Evolutionary conservation across 2,888 invertebrate species (phyloP), one percentile per base, ranked within the genome.

Genomic region (Chymomyza fuscimana): DNA sequence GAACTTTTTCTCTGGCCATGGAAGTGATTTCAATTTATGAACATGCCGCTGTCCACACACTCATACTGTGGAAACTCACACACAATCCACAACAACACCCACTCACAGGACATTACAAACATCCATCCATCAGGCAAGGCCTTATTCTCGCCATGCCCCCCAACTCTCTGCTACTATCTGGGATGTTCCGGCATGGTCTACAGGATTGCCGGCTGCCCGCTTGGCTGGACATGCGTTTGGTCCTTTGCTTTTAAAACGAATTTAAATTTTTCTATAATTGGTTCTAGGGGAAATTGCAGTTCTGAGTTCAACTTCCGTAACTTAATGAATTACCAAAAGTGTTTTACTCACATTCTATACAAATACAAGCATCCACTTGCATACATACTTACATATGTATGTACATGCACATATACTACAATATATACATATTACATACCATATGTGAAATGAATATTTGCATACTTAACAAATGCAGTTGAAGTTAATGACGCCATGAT

Each of bases 271-370:
- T 90, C 90, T 89, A 84, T 90, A 90, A 90, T 90, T 91, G 91
- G 90, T 91, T 91, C 90, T 91, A 90, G 89, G 91, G 91, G 91
- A 92, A 92, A 92, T 92, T 92, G 91, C 91, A 90, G 91, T 91
- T 91, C 91, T 91, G 91, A 92, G 91, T 91, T 91, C 90, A 91
- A 92, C 92, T 92, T 92, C 91, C 91, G 91, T 90, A 90, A 90
- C 90, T 91, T 91, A 92, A 92, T 92, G 92, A 92, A 92, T 92
- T 91, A 90, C 90, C 89, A 89, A 90, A 91, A 91, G 90, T 90
- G 88, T 90, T 90, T 87, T 81, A 84, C 88, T 87, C 79, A 63
- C 70, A 72, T 19, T 72, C 74, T 62, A 76, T 72, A 66, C 66
- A 36, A 70, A 79, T 73, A 72, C 77, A 80, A 77, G 61, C 73